Evolutionary conservation across 2,113 vertebrate genomes (phyloP).

Genomic region (Gymnarchus niloticus): DNA sequence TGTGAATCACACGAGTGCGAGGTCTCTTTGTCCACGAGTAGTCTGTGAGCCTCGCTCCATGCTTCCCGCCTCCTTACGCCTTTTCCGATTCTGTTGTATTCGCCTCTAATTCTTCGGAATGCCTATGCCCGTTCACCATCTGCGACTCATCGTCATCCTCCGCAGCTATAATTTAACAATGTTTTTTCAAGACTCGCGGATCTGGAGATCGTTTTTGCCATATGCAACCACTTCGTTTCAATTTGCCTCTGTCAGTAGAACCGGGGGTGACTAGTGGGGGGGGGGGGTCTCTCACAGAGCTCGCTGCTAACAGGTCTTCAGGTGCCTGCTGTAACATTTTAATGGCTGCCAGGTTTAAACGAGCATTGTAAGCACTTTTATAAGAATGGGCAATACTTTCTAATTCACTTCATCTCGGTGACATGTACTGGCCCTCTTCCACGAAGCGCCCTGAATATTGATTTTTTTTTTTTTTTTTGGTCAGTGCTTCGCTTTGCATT

Average conservation of each 20-base stretch:
- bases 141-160: constrained; percentile 73
- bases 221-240: constrained; percentile 85
- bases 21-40: not conserved
- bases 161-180: constrained; percentile 74
- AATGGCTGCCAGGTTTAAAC: constrained; percentile 76
- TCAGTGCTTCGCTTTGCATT: constrained; percentile 66
- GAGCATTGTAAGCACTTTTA: constrained; percentile 76
- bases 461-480: constrained; percentile 53
- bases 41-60: no score
- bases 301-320: constrained; percentile 68
- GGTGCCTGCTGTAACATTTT: constrained; percentile 72
- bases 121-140: constrained; percentile 71
- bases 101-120: constrained; percentile 47
- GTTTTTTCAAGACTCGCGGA: constrained; percentile 76
- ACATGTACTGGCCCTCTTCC: constrained; percentile 44
- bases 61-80: not conserved
- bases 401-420: constrained; percentile 74
- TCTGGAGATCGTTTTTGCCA: constrained; percentile 72
- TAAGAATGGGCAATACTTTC: constrained; percentile 79
- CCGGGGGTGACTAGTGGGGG: constrained; percentile 54
- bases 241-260: constrained; percentile 82
- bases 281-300: constrained; percentile 65
- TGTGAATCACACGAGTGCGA: not conserved
- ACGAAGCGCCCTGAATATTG: constrained; percentile 65
- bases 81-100: not conserved